phyloP scores from a whole-genome alignment of 2,113 vertebrate species.

The Tachycineta bicolor region DNA sequence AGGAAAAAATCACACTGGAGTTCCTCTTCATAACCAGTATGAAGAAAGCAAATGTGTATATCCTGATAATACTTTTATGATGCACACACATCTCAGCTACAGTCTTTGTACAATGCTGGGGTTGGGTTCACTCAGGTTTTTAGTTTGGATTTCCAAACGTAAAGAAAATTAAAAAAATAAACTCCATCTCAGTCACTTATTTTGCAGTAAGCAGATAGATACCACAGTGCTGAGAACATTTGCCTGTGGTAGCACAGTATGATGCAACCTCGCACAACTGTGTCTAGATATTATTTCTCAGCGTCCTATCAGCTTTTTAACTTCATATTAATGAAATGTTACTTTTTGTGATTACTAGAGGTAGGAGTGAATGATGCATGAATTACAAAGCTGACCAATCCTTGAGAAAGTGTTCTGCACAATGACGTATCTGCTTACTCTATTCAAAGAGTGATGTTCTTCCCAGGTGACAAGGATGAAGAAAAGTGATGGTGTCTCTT shows the following conservation, averaged over 20 bases:
- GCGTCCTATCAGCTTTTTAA: constrained; percentile 7
- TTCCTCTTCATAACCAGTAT: background rate
- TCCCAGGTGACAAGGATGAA: background rate
- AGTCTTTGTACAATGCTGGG: accelerated
- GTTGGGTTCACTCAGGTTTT: background rate
- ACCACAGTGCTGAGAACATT: background rate
- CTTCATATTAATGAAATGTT: background rate
- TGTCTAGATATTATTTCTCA: background rate
- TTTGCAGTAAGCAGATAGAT: background rate
- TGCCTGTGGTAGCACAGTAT: background rate
- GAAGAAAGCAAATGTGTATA: background rate
- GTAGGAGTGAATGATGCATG: background rate
- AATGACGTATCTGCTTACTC: background rate
- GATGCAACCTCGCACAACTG: background rate
- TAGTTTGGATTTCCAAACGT: accelerated
- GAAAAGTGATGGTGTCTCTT: background rate
- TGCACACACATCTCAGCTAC: background rate
- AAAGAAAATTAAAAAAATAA: background rate
- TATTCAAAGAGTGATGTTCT: background rate
- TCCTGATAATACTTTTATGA: background rate
- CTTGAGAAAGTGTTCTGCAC: background rate
- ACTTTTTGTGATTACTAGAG: background rate
- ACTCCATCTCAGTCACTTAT: background rate
- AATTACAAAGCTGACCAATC: background rate
- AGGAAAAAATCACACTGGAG: background rate